phyloP scores from a whole-genome alignment of 2,113 vertebrate species.

The Scartelaos histophorus region DNA sequence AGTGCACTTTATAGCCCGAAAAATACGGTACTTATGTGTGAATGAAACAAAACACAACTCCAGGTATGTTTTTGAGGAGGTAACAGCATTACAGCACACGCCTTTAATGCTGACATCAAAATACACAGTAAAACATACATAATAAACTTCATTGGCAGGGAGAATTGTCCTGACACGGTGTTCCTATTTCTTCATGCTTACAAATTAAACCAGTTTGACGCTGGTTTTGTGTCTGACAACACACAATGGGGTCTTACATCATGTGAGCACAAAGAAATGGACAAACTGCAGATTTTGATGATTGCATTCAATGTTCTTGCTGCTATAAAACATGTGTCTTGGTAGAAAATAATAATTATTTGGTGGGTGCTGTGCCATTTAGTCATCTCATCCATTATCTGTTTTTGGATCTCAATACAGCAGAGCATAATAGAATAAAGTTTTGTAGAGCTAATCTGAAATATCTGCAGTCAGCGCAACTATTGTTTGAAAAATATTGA shows the following conservation, averaged over 20 bases:
- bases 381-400: conserved; percentile 45
- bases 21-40: too few relatives aligned
- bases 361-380: conserved; percentile 25
- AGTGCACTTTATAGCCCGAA: too few relatives aligned
- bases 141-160: too few relatives aligned
- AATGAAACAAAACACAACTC: too few relatives aligned
- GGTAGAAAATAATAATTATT: conserved; percentile 34
- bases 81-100: too few relatives aligned
- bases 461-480: conserved; percentile 63
- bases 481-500: conserved; percentile 39
- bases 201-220: too few relatives aligned
- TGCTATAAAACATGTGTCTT: conserved; percentile 24
- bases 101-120: too few relatives aligned
- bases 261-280: conserved; percentile 41
- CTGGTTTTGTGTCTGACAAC: background rate
- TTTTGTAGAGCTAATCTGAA: conserved; percentile 62
- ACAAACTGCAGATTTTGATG: conserved; percentile 48
- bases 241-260: conserved; percentile 47
- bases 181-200: too few relatives aligned
- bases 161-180: too few relatives aligned
- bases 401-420: conserved; percentile 60
- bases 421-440: conserved; percentile 50
- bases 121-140: too few relatives aligned
- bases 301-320: conserved; percentile 56
- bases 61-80: too few relatives aligned